These are phyloP conservation scores for Acanthoscelides obtectus DNA, from an alignment of 2,888 invertebrate genomes.

Conservation along the genomic window DNA sequence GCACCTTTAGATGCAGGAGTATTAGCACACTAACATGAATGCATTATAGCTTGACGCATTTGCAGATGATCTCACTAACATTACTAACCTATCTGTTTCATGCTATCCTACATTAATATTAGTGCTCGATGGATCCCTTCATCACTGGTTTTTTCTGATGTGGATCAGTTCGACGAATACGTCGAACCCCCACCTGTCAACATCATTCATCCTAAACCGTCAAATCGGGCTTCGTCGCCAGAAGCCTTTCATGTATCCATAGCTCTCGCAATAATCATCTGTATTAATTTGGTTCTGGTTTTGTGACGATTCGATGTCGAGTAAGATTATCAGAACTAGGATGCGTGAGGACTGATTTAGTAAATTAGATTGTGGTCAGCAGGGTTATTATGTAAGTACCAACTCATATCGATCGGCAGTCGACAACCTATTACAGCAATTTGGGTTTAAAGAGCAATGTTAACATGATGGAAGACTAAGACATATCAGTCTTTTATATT, in stretches of 20 bases:
- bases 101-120: background rate
- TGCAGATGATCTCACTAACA: background rate
- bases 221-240: conserved; percentile 38
- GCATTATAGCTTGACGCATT: background rate
- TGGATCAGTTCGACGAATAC: conserved; percentile 60
- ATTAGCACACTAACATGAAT: too few species aligned
- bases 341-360: background rate
- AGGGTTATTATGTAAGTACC: too few species aligned
- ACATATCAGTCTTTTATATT: too few species aligned
- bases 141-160: conserved; percentile 58
- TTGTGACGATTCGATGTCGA: background rate
- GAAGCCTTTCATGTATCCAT: conserved; percentile 23
- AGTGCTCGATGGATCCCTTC: conserved; percentile 57
- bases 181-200: conserved; percentile 66
- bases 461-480: too few species aligned
- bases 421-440: too few species aligned
- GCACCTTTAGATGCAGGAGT: too few species aligned
- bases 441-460: too few species aligned
- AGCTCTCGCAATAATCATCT: conserved; percentile 23
- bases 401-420: too few species aligned
- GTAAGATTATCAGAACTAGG: background rate
- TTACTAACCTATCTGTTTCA: background rate
- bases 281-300: background rate
- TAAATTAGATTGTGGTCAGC: too few species aligned
- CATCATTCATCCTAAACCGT: conserved; percentile 63